Conservation (phyloP, 1,140 invertebrate species). For the Eurosta solidaginis region DNA sequence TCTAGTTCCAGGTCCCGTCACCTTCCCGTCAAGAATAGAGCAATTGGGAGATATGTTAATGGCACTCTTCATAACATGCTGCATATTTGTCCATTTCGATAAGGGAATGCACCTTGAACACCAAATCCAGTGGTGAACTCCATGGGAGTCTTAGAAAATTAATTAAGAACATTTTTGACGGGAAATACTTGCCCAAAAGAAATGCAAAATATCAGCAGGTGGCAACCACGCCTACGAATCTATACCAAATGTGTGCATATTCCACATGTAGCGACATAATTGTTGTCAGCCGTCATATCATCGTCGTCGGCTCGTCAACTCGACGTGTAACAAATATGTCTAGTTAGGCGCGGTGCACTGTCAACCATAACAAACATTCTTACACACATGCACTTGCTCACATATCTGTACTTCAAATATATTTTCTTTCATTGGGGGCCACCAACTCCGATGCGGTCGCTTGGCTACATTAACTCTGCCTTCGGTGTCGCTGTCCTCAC, state of each 20-base stretch:
- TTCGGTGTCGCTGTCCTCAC: background rate
- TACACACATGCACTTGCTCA: background rate
- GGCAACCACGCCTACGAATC: too few relatives aligned
- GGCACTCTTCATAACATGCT: too few relatives aligned
- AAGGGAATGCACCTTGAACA: too few relatives aligned
- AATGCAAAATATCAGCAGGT: too few relatives aligned
- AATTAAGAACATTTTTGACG: too few relatives aligned
- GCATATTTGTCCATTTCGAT: too few relatives aligned
- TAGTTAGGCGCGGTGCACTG: background rate
- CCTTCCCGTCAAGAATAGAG: too few relatives aligned
- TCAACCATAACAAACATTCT: background rate
- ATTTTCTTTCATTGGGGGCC: background rate
- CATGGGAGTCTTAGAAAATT: too few relatives aligned
- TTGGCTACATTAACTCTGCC: background rate
- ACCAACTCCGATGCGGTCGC: background rate
- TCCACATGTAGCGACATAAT: background rate
- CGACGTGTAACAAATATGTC: conserved; percentile 53
- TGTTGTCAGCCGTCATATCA: background rate
- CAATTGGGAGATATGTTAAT: too few relatives aligned
- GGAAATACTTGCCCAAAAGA: too few relatives aligned
- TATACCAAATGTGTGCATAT: background rate
- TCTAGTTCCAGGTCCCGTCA: too few relatives aligned
- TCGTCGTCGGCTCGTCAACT: conserved; percentile 35
- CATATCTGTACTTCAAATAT: background rate
- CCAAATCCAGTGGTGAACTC: too few relatives aligned